A percentile compares a stretch with the other conserved stretches of the same genome.
These are phyloP conservation scores for Cariama cristata DNA, from an alignment of 2,113 vertebrate genomes.

Conservation along the genomic window DNA sequence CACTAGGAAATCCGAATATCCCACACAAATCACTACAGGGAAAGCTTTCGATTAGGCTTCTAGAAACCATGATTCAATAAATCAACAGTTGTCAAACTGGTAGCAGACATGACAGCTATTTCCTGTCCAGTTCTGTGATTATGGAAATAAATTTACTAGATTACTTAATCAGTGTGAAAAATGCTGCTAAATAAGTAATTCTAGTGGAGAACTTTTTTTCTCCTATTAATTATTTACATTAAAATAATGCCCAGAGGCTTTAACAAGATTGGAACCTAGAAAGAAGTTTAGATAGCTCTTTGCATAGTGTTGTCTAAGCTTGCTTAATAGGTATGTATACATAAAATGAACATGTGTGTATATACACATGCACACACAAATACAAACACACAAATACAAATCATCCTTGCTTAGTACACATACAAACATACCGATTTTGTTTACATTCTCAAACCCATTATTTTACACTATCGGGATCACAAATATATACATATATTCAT, in stretches of 20 bases:
- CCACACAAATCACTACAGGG: neutral
- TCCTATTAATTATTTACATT: neutral
- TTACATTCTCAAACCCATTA: neutral
- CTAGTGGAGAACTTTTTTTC: neutral
- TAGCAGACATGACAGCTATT: neutral
- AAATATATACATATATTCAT: neutral
- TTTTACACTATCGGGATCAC: neutral
- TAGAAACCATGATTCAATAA: neutral
- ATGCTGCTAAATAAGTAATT: neutral
- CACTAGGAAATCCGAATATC: neutral
- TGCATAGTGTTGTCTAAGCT: neutral
- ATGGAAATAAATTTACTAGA: neutral
- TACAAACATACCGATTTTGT: neutral
- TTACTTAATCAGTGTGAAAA: neutral
- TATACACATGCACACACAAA: neutral
- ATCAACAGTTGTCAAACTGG: neutral
- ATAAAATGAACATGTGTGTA: neutral
- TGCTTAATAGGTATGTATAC: neutral
- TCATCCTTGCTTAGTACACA: neutral
- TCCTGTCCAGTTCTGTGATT: neutral
- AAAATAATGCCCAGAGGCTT: neutral
- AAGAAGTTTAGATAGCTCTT: neutral
- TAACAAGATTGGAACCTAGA: neutral
- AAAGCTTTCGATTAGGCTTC: neutral
- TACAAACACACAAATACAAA: neutral